Base-by-base conservation (phyloP, 2,888 invertebrate species). In the Luperina testacea region DNA sequence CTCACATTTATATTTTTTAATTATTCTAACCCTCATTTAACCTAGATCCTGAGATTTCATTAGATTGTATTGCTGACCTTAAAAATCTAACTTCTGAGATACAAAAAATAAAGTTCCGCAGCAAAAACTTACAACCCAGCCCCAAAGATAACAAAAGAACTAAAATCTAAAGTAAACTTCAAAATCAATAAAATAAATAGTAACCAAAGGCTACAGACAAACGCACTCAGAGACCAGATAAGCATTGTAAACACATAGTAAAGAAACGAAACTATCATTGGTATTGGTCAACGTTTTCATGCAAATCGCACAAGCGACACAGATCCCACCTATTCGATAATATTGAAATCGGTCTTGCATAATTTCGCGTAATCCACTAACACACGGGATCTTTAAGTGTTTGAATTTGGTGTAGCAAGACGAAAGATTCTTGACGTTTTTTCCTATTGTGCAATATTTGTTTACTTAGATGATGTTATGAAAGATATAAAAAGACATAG, bases 271-370 rank as follows among this genome's bases (percentile, higher is more conserved):
- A 53, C 72, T 77, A 64, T 63, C 51, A 27, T 24, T 59, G 75
- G 74, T 86, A 88, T 94, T 94, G 93, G 94, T 93, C 93, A 95
- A 95, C 91, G 84, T 24, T 73, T 87, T 87, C 90, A 93, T 94
- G 93, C 92, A 95, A 92, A 93, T 90, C 92, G 89, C 86, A 91
- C 86, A 84, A 81, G 84, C 93, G 93, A 92, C 94, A 95, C 91
- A 95, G 95, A 95, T 95, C 92, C 92, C 92, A 92, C 91, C 90
- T 92, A 91, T 92, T 90, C 91, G 95, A 95, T 95, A 94, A 93
- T 95, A 95, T 94, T 92, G 93, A 93, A 94, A 92, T 92, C 90
- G 89, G 81, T 87, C 86, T 95, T 95, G 92, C 93, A 90, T 93
- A 93, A 94, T 77, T 85, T 63, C 61, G 45, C 65, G 74, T 89